phyloP scores from a whole-genome alignment of 2,888 invertebrate genomes.

The Barypeithes pellucidus region DNA sequence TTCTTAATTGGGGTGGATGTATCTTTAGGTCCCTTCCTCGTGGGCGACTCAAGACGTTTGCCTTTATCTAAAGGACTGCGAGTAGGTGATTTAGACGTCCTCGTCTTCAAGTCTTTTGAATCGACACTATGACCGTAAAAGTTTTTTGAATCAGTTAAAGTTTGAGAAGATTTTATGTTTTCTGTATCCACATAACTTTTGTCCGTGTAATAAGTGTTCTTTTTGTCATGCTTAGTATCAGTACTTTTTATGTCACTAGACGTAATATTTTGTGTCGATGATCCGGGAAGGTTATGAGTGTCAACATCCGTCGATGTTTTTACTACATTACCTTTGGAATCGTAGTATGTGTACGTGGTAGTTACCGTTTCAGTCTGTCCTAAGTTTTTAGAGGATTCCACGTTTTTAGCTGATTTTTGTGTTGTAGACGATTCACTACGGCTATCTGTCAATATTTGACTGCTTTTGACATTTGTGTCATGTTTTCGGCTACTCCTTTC shows the following conservation, averaged over 20 bases:
- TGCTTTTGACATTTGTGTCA: constrained; percentile 17
- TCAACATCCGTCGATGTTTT: constrained; percentile 66
- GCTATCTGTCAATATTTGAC: constrained; percentile 31
- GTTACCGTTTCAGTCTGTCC: constrained; percentile 58
- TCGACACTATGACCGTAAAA: constrained; percentile 60
- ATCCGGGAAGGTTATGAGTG: constrained; percentile 55
- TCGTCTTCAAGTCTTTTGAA: constrained; percentile 58
- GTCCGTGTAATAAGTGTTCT: constrained; percentile 46
- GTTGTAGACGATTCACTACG: constrained; percentile 32
- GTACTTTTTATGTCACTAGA: constrained; percentile 5
- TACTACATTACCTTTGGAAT: constrained; percentile 67
- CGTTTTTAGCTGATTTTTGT: constrained; percentile 21
- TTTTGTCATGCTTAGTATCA: constrained; percentile 25
- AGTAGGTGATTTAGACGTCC: constrained; percentile 41
- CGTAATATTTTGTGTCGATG: constrained; percentile 17
- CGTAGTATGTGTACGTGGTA: constrained; percentile 68
- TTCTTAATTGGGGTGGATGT: constrained; percentile 30
- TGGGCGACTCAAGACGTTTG: constrained; percentile 25
- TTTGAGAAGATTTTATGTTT: constrained; percentile 61
- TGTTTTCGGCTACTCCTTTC: constrained; percentile 15
- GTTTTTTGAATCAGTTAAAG: constrained; percentile 59
- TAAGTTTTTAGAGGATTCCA: constrained; percentile 51
- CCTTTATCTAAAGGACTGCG: constrained; percentile 30
- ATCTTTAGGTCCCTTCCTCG: constrained; percentile 27
- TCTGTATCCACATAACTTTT: constrained; percentile 60